Conservation (phyloP, 2,113 vertebrate species). For the Aspiorhynchus laticeps region DNA sequence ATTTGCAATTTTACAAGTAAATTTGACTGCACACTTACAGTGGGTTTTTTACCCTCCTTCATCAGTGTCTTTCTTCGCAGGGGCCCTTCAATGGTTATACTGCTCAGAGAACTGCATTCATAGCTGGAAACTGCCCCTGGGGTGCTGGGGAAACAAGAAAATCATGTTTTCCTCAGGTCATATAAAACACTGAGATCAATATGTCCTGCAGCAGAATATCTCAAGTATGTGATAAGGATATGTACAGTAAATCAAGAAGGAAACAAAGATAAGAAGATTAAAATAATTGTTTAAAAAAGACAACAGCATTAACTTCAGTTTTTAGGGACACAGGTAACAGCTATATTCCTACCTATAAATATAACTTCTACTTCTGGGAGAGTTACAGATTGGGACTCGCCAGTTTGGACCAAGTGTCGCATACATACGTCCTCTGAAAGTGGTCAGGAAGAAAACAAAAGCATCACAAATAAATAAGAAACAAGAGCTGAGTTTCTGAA, state of each 20-base stretch:
- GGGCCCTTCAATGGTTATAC: constrained; percentile 88
- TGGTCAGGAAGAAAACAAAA: neutral
- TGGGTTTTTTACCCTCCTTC: constrained; percentile 93
- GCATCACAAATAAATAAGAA: neutral
- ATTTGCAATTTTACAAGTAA: neutral
- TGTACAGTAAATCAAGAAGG: neutral
- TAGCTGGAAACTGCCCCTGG: constrained; percentile 80
- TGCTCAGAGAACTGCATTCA: constrained; percentile 73
- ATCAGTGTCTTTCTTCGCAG: constrained; percentile 89
- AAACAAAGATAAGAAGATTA: neutral
- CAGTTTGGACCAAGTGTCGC: constrained; percentile 96
- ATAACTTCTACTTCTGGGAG: constrained; percentile 88
- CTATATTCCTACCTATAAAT: constrained; percentile 86
- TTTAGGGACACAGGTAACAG: neutral
- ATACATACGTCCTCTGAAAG: constrained; percentile 92
- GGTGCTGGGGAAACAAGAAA: constrained; percentile 68
- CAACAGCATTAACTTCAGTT: neutral
- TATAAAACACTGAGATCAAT: neutral
- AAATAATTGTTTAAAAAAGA: neutral
- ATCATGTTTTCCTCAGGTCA: neutral
- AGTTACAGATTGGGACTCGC: constrained; percentile 88
- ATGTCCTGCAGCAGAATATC: neutral
- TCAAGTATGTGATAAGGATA: neutral
- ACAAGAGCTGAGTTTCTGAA: neutral
- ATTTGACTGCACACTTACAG: constrained; percentile 71